Evolutionary conservation across 1,140 invertebrate species (phyloP).

Genomic region (Leptestheria dahalacensis): DNA sequence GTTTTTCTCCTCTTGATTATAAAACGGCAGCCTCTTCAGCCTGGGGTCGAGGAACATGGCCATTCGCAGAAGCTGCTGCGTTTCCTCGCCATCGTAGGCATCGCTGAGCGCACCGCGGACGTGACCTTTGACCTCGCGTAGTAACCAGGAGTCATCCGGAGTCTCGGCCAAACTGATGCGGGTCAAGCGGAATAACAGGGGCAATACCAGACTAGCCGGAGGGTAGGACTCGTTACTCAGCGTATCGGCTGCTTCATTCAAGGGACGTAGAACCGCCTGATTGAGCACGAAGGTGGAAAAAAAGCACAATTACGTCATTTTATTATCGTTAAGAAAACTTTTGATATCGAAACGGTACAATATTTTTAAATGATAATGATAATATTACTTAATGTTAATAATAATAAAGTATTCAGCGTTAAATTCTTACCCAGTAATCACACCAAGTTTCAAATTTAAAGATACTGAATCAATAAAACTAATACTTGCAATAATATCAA

Average conservation of each 20-base stretch:
- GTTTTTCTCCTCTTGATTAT: slow-evolving; percentile 1
- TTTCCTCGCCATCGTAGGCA: slow-evolving; percentile 9
- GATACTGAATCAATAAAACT: no score
- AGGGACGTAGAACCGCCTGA: not conserved
- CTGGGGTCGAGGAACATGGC: slow-evolving; percentile 14
- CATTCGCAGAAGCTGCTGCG: slow-evolving; percentile 1
- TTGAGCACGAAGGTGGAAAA: not conserved
- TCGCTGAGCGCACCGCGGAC: not conserved
- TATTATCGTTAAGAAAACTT: no score
- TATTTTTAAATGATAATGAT: no score
- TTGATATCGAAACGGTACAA: no score
- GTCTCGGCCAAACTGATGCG: not conserved
- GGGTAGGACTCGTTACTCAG: slow-evolving; percentile 8
- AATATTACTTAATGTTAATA: no score
- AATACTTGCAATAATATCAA: no score
- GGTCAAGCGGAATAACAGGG: slow-evolving; percentile 9
- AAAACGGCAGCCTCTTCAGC: slow-evolving; percentile 11
- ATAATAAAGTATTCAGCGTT: no score
- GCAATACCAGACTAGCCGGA: slow-evolving; percentile 5
- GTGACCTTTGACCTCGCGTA: not conserved
- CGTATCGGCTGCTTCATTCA: slow-evolving; percentile 11
- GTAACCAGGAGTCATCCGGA: not conserved
- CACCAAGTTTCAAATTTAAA: no score
- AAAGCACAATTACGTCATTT: no score
- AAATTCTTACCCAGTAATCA: no score